phyloP scores from a whole-genome alignment of 2,888 invertebrate genomes.

The Uropetala carovei region DNA sequence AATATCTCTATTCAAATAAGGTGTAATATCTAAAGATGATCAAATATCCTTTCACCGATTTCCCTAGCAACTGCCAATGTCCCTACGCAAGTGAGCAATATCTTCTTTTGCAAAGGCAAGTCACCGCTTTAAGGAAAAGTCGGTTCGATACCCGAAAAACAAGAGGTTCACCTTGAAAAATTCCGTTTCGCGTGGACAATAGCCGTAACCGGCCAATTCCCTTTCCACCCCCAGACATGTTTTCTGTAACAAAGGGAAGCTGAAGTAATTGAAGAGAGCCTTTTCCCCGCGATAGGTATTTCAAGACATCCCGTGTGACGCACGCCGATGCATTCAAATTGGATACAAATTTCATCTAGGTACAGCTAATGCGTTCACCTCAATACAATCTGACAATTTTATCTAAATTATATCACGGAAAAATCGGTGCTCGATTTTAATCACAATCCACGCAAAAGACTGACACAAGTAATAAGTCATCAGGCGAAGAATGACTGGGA shows the following conservation, averaged over 20 bases:
- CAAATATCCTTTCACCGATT: too few species aligned
- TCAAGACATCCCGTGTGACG: background rate
- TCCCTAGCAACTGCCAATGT: too few species aligned
- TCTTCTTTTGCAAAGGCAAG: too few species aligned
- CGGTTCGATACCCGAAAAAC: background rate
- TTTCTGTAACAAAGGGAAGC: background rate
- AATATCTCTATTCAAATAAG: too few species aligned
- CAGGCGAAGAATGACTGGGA: too few species aligned
- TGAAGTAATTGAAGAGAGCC: too few species aligned
- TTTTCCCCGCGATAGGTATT: background rate
- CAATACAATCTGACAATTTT: background rate
- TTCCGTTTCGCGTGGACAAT: background rate
- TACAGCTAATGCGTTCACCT: background rate
- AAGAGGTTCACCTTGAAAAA: constrained; percentile 26
- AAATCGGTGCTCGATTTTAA: background rate
- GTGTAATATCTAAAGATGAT: too few species aligned
- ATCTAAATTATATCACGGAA: background rate
- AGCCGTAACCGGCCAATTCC: background rate
- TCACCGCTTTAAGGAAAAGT: background rate
- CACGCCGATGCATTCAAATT: background rate
- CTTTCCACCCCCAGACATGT: background rate
- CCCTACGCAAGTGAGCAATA: too few species aligned
- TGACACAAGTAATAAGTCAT: background rate
- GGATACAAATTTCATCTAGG: background rate
- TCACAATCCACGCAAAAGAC: background rate